Evolutionary conservation across 2,797 vertebrate species (phyloP).

Genomic region (Threskiornis aethiopicus): DNA sequence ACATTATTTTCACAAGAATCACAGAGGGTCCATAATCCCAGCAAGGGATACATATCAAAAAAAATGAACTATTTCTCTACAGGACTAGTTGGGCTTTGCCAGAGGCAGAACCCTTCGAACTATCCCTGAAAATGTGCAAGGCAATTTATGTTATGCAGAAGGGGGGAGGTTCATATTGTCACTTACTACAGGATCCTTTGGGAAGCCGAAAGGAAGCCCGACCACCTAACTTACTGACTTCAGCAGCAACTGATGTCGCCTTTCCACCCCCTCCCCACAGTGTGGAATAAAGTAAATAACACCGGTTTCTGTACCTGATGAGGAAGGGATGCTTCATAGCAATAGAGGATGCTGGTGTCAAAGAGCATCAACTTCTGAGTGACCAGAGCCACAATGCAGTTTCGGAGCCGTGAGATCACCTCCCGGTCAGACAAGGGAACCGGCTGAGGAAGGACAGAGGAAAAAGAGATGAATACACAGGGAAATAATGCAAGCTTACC

Average conservation of each 20-base stretch:
- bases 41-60: not conserved
- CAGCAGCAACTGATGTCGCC: not conserved
- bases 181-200: not conserved
- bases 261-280: not conserved
- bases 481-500: not conserved
- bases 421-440: conserved; percentile 88
- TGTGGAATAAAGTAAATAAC: not conserved
- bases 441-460: conserved; percentile 75
- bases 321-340: conserved; percentile 90
- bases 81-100: not conserved
- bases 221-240: not conserved
- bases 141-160: not conserved
- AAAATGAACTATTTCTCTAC: not conserved
- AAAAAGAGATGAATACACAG: not conserved
- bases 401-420: conserved; percentile 94
- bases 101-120: not conserved
- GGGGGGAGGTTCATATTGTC: not conserved
- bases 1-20: not conserved
- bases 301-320: conserved; percentile 83
- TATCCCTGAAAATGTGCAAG: not conserved
- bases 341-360: conserved; percentile 95
- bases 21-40: not conserved
- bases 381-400: conserved; percentile 89
- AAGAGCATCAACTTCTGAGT: conserved; percentile 89
- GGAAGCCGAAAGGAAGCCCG: not conserved